These are phyloP conservation scores for Coluber constrictor DNA, from an alignment of 2,797 vertebrate species.

Conservation along the genomic window DNA sequence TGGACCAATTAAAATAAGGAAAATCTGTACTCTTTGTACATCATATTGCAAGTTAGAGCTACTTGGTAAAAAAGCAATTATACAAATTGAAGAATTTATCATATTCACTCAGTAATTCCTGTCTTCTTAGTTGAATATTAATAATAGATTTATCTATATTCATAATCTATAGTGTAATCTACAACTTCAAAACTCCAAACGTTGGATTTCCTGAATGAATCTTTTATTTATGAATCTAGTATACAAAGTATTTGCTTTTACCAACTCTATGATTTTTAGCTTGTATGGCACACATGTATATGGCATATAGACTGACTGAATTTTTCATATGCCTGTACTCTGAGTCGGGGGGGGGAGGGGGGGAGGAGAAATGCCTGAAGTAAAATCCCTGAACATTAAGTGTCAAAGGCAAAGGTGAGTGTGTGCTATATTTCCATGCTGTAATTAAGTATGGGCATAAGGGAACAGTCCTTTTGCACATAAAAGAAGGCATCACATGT, in stretches of 20 bases:
- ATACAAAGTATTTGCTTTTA: neutral
- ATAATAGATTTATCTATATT: neutral
- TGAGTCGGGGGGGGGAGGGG: neutral
- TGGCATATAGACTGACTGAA: neutral
- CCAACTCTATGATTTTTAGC: neutral
- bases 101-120: neutral
- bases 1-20: neutral
- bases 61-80: neutral
- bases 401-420: slow-evolving; percentile 58
- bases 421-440: slow-evolving; percentile 48
- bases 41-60: neutral
- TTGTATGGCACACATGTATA: neutral
- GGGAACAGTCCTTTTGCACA: slow-evolving; percentile 59
- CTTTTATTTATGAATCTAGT: neutral
- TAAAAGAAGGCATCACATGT: slow-evolving; percentile 62
- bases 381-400: slow-evolving; percentile 37
- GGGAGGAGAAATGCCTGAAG: slow-evolving; percentile 39
- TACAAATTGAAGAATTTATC: neutral
- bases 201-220: neutral
- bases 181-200: neutral
- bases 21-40: neutral
- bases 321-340: slow-evolving; percentile 5
- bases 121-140: neutral
- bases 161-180: neutral
- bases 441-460: slow-evolving; percentile 60